Evolutionary conservation across 2,797 vertebrate genomes (phyloP).

Genomic region (Hozukius guyotensis): DNA sequence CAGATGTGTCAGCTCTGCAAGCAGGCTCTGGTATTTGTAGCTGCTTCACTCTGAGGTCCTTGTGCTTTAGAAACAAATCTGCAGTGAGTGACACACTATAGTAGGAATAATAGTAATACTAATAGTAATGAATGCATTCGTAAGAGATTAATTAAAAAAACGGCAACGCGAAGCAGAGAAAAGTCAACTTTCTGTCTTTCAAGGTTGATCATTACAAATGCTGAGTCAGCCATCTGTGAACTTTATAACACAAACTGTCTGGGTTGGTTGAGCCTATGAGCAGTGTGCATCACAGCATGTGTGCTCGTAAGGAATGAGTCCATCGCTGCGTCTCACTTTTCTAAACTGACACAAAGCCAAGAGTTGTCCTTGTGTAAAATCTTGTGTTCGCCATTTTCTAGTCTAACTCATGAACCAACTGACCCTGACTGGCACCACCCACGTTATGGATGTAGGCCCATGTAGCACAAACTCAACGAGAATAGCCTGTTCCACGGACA

Average conservation of each 20-base stretch:
- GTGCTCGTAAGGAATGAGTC: conserved; percentile 16
- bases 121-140: neutral
- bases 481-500: neutral
- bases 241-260: conserved; percentile 14
- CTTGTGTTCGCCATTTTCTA: neutral
- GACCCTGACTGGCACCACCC: neutral
- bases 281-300: conserved; percentile 36
- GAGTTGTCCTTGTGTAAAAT: neutral
- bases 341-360: conserved; percentile 13
- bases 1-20: conserved; percentile 20
- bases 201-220: neutral
- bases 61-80: neutral
- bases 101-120: neutral
- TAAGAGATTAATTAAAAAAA: neutral
- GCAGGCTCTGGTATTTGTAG: conserved; percentile 4
- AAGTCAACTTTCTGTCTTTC: neutral
- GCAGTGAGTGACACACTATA: neutral
- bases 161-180: neutral
- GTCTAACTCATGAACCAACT: neutral
- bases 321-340: conserved; percentile 29
- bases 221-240: conserved; percentile 35
- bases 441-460: neutral
- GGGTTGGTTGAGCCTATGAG: neutral
- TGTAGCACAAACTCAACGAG: neutral
- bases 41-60: neutral